These are phyloP conservation scores for Thymelicus sylvestris DNA, from an alignment of 2,888 invertebrate genomes.

Conservation along the genomic window DNA sequence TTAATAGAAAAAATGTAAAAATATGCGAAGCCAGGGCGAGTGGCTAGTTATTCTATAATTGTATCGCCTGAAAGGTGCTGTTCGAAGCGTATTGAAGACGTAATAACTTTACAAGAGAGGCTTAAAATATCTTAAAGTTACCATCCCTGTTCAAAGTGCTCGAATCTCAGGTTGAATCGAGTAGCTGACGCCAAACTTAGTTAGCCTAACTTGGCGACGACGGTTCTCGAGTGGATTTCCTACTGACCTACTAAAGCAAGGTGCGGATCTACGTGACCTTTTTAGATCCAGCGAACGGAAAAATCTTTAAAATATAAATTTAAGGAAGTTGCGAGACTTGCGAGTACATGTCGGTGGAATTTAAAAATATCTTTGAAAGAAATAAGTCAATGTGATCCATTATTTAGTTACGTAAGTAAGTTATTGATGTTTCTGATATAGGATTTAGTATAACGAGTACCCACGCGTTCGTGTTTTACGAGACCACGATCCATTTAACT, in stretches of 20 bases:
- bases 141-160: conserved; percentile 11
- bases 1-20: too few relatives aligned
- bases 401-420: too few relatives aligned
- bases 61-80: background rate
- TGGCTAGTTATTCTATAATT: background rate
- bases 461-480: too few relatives aligned
- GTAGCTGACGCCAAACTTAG: conserved; percentile 36
- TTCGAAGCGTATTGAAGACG: background rate
- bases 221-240: conserved; percentile 33
- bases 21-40: too few relatives aligned
- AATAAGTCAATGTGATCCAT: background rate
- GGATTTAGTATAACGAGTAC: too few relatives aligned
- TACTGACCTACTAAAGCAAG: conserved; percentile 36
- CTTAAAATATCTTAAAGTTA: conserved; percentile 16
- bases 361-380: conserved; percentile 16
- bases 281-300: conserved; percentile 23
- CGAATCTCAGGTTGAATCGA: conserved; percentile 35
- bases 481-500: too few relatives aligned
- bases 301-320: conserved; percentile 34
- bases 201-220: conserved; percentile 33
- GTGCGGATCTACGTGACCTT: conserved; percentile 33
- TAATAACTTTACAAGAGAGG: background rate
- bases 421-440: background rate
- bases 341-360: conserved; percentile 9
- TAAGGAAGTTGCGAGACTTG: conserved; percentile 22